These are phyloP conservation scores for Cenopis cana DNA, from an alignment of 2,888 invertebrate species.

Conservation along the genomic window DNA sequence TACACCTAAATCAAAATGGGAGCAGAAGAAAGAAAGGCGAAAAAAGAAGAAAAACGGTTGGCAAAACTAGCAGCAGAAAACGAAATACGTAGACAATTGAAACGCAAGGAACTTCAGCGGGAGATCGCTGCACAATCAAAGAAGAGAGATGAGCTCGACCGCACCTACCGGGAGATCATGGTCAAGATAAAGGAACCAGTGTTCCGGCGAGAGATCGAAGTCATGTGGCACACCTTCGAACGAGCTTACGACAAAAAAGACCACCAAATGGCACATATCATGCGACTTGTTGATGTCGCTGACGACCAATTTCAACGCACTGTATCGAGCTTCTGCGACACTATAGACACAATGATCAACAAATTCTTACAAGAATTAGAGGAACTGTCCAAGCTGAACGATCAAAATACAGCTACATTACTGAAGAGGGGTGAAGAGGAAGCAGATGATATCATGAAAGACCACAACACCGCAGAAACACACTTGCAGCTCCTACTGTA, in stretches of 20 bases:
- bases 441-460: conserved; percentile 56
- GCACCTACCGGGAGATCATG: conserved; percentile 72
- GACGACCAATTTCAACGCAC: conserved; percentile 87
- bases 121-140: conserved; percentile 67
- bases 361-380: conserved; percentile 73
- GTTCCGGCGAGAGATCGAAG: conserved; percentile 71
- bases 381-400: conserved; percentile 64
- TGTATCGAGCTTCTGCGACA: conserved; percentile 86
- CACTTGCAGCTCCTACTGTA: conserved; percentile 74
- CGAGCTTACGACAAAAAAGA: conserved; percentile 85
- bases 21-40: conserved; percentile 71
- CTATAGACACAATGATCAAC: conserved; percentile 86
- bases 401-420: conserved; percentile 58
- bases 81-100: conserved; percentile 62
- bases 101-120: conserved; percentile 67
- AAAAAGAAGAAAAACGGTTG: conserved; percentile 68
- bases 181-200: conserved; percentile 75
- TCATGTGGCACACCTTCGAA: conserved; percentile 81
- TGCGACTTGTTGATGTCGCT: conserved; percentile 85
- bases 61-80: conserved; percentile 63
- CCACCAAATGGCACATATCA: conserved; percentile 81
- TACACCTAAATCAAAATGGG: conserved; percentile 58
- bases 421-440: conserved; percentile 64
- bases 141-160: conserved; percentile 65
- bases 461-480: conserved; percentile 72